Conservation (phyloP, 2,113 vertebrate genomes). For the Myotis yumanensis region DNA sequence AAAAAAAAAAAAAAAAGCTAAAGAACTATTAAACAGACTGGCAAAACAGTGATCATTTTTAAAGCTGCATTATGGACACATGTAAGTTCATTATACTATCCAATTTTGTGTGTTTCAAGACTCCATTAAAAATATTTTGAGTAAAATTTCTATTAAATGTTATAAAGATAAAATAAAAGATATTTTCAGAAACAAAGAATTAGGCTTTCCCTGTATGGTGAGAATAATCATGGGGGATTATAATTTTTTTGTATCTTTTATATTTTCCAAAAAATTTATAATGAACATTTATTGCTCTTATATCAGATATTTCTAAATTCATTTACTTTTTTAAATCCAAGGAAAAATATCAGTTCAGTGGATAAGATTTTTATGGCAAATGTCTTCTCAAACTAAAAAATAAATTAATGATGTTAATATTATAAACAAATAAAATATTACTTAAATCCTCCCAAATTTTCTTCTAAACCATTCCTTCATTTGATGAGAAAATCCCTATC, state of each 20-base stretch:
- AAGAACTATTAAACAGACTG: too few relatives aligned
- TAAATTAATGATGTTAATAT: background rate
- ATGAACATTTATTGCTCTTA: background rate
- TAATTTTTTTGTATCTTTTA: background rate
- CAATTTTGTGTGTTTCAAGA: background rate
- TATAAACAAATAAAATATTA: background rate
- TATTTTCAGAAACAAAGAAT: background rate
- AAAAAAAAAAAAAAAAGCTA: too few relatives aligned
- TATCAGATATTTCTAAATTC: background rate
- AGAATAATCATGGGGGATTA: background rate
- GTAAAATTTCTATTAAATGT: background rate
- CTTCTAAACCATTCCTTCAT: slow-evolving; percentile 2
- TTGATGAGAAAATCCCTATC: background rate
- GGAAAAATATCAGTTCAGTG: background rate
- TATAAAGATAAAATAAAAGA: slow-evolving; percentile 26
- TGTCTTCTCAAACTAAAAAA: background rate
- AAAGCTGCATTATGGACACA: background rate
- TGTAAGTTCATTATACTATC: background rate
- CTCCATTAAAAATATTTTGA: background rate
- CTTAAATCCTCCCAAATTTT: background rate
- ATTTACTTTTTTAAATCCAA: background rate
- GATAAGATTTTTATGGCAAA: background rate
- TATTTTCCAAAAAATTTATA: slow-evolving; percentile 10
- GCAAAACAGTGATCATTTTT: background rate
- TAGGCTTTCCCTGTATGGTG: background rate